These are phyloP conservation scores for Tiliacea citrago DNA, from an alignment of 2,888 invertebrate genomes.

Conservation along the genomic window DNA sequence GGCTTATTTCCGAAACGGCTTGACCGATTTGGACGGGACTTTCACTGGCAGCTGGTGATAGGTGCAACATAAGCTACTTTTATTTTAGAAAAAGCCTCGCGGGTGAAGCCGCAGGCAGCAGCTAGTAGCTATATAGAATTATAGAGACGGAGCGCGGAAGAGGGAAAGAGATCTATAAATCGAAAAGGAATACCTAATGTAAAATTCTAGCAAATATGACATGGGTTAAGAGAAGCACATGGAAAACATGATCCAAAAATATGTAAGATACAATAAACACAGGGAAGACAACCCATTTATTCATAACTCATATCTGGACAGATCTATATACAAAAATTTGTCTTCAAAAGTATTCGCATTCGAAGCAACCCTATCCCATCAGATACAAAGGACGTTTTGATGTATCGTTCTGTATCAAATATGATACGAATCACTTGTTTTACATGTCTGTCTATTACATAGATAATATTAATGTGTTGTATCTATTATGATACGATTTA, in stretches of 20 bases:
- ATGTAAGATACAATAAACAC: constrained; percentile 28
- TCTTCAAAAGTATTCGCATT: constrained; percentile 49
- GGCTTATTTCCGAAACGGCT: too few relatives aligned
- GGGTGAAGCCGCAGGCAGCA: too few relatives aligned
- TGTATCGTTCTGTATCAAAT: constrained; percentile 76
- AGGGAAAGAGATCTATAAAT: background rate
- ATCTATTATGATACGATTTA: constrained; percentile 66
- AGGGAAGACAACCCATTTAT: constrained; percentile 50
- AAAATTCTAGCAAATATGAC: background rate
- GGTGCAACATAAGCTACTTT: too few relatives aligned
- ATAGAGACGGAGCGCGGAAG: background rate
- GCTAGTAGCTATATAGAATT: too few relatives aligned
- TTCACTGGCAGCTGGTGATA: too few relatives aligned
- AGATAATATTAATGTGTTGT: constrained; percentile 70
- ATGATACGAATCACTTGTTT: constrained; percentile 79
- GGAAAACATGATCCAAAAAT: constrained; percentile 19
- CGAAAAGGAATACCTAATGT: background rate
- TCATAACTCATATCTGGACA: constrained; percentile 58
- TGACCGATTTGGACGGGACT: too few relatives aligned
- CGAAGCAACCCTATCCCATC: constrained; percentile 60
- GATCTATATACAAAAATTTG: constrained; percentile 53
- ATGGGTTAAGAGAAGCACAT: background rate
- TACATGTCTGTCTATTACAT: constrained; percentile 71
- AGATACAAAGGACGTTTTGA: constrained; percentile 78
- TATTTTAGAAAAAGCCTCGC: too few relatives aligned